A percentile compares a stretch with the other conserved stretches of the same genome.
Conservation (phyloP, 2,888 invertebrate genomes). For the Baccha elongata region DNA sequence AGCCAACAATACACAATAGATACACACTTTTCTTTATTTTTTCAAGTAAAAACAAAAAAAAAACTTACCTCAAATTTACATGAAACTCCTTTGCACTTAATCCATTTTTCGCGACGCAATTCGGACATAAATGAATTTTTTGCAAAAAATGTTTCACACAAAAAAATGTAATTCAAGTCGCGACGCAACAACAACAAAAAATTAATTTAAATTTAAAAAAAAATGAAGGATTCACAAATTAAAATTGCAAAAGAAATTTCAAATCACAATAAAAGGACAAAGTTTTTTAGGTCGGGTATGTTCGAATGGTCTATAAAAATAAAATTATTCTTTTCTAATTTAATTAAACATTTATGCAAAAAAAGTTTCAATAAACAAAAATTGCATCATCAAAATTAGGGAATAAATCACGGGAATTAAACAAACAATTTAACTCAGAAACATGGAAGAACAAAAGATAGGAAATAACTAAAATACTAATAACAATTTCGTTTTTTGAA, state of each 20-base stretch:
- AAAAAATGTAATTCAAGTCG: slow-evolving; percentile 40
- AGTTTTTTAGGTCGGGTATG: slow-evolving; percentile 66
- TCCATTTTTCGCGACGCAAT: slow-evolving; percentile 72
- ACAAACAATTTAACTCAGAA: no score
- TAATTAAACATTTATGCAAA: no score
- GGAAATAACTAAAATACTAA: no score
- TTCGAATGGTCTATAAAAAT: no score
- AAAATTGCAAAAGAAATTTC: slow-evolving; percentile 18
- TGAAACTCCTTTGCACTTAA: slow-evolving; percentile 70
- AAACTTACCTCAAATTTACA: slow-evolving; percentile 70
- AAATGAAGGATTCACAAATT: slow-evolving; percentile 29
- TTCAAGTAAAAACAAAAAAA: slow-evolving; percentile 8
- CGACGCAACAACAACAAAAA: slow-evolving; percentile 46
- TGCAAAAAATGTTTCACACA: slow-evolving; percentile 25
- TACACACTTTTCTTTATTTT: slow-evolving; percentile 9
- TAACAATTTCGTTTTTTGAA: slow-evolving; percentile 35
- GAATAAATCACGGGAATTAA: no score
- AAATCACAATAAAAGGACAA: slow-evolving; percentile 44
- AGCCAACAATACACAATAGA: slow-evolving; percentile 2
- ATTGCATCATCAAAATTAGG: no score
- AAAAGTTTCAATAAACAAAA: no score
- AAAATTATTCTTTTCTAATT: no score
- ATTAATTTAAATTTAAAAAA: slow-evolving; percentile 11
- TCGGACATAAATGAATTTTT: slow-evolving; percentile 72
- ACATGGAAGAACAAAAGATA: not conserved